Evolutionary conservation across 1,140 invertebrate genomes (phyloP).

Genomic region (Periplaneta americana): DNA sequence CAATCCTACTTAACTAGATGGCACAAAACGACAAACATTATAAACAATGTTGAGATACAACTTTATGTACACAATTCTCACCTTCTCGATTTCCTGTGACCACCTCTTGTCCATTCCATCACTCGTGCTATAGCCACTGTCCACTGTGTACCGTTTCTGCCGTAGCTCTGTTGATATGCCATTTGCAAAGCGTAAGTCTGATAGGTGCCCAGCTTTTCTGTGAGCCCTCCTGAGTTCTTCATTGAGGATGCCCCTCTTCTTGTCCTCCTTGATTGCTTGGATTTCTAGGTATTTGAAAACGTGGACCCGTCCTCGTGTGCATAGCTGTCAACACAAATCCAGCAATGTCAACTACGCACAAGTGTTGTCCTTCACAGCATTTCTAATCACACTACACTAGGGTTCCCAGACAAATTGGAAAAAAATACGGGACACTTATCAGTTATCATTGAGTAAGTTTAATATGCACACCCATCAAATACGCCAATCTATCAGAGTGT

Average conservation of each 20-base stretch:
- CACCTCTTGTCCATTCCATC: constrained; percentile 66
- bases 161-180: constrained; percentile 21
- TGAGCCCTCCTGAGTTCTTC: constrained; percentile 30
- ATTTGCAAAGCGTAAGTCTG: constrained; percentile 19
- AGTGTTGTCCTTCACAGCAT: too few relatives aligned
- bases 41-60: background rate
- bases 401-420: too few relatives aligned
- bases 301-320: constrained; percentile 84
- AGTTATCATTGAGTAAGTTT: too few relatives aligned
- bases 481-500: too few relatives aligned
- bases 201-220: constrained; percentile 23
- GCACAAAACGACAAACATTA: background rate
- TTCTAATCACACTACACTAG: too few relatives aligned
- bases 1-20: too few relatives aligned
- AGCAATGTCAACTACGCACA: too few relatives aligned
- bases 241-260: constrained; percentile 33
- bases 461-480: too few relatives aligned
- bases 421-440: too few relatives aligned
- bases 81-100: constrained; percentile 67
- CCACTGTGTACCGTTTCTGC: constrained; percentile 69
- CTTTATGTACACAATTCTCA: constrained; percentile 28
- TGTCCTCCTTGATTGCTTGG: constrained; percentile 60
- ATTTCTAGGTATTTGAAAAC: constrained; percentile 92
- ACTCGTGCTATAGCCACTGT: constrained; percentile 59
- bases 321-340: constrained; percentile 59